phyloP scores from a whole-genome alignment of 2,888 invertebrate species.

The Strigamia transsilvanica region DNA sequence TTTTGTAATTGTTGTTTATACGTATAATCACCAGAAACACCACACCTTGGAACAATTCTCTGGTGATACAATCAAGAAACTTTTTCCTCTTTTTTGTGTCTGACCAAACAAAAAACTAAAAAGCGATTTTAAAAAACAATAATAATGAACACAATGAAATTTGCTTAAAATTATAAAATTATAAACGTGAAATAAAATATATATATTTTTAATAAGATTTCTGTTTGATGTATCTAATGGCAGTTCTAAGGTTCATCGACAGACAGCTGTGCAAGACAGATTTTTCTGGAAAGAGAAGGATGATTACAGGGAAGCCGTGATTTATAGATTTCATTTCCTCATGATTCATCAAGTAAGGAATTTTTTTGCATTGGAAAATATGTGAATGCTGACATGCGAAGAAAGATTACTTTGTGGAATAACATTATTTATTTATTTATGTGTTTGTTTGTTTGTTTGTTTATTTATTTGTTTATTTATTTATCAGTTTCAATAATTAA shows the following conservation, averaged over 20 bases:
- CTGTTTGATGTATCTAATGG: background rate
- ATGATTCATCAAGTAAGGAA: background rate
- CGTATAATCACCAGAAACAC: background rate
- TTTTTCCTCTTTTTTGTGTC: no score
- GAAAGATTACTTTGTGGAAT: no score
- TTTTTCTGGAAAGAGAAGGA: background rate
- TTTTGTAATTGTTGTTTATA: background rate
- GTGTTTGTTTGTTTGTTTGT: no score
- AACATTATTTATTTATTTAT: no score
- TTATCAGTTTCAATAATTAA: no score
- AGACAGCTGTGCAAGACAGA: slow-evolving; percentile 3
- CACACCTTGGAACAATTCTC: background rate
- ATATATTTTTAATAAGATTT: no score
- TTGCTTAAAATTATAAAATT: no score
- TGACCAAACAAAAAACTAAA: background rate
- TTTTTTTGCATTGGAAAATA: background rate
- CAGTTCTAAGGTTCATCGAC: background rate
- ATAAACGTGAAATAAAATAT: no score
- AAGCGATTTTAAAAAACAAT: background rate
- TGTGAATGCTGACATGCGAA: no score
- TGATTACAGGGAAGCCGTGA: background rate
- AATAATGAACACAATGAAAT: no score
- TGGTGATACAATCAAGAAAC: background rate
- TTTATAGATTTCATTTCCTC: background rate
- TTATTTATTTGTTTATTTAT: no score